Conservation (phyloP, 2,888 invertebrate genomes). For the Megaustenia siamemsis region DNA sequence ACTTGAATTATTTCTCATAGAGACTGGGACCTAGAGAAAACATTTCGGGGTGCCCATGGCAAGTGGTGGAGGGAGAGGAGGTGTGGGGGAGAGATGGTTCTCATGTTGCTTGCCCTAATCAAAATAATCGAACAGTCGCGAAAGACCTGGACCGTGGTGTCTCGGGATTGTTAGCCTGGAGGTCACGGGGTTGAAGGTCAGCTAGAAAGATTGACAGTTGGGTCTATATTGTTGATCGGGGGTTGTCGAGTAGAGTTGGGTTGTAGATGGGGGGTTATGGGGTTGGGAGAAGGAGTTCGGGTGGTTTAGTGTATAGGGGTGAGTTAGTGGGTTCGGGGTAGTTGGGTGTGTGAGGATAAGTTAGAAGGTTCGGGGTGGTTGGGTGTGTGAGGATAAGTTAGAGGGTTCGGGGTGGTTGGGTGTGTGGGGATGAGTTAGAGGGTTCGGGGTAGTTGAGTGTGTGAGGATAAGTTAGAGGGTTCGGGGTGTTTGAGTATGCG, state of each 20-base stretch:
- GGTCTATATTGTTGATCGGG: not conserved
- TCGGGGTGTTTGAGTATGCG: too few species aligned
- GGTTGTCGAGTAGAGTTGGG: not conserved
- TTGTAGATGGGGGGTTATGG: not conserved
- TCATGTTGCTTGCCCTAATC: not conserved
- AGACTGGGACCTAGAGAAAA: not conserved
- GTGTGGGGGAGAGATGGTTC: not conserved
- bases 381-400: too few species aligned
- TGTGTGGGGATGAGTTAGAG: too few species aligned
- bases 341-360: too few species aligned
- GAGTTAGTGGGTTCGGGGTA: too few species aligned
- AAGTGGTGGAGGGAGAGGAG: too few species aligned
- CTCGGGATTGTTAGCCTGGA: not conserved
- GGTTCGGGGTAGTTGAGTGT: too few species aligned
- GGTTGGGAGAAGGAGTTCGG: not conserved
- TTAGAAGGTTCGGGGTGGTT: too few species aligned
- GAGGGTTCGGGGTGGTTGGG: too few species aligned
- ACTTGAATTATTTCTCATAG: not conserved
- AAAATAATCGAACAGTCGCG: conserved; percentile 9
- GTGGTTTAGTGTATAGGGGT: too few species aligned
- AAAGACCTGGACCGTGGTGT: not conserved
- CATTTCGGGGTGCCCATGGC: not conserved
- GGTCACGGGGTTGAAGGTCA: not conserved
- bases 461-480: too few species aligned
- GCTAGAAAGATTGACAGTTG: not conserved